Percentiles rank a stretch among this genome's conserved stretches.
phyloP scores from a whole-genome alignment of 2,797 vertebrate species.

The Oreonectes daqikongensis region DNA sequence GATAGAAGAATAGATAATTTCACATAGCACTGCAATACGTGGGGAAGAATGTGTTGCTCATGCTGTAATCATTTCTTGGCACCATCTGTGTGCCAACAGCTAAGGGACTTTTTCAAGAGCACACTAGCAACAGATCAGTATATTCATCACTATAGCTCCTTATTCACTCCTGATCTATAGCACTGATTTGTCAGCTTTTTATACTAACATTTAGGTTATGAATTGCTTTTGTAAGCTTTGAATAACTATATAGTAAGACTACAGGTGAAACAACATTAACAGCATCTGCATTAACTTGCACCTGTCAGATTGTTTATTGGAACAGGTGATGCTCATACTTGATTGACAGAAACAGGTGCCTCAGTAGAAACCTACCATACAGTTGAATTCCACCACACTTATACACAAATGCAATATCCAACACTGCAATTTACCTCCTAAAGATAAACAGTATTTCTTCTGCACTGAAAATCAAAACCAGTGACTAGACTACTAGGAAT shows the following conservation, averaged over 20 bases:
- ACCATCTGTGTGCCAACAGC: neutral
- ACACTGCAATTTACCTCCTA: neutral
- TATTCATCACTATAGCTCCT: neutral
- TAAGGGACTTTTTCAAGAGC: neutral
- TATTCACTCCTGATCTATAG: neutral
- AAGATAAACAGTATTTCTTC: neutral
- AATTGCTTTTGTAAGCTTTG: neutral
- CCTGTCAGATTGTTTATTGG: constrained; percentile 16
- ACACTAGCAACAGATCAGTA: neutral
- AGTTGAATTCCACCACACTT: constrained; percentile 5
- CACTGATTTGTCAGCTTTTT: neutral
- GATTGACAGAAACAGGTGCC: constrained; percentile 29
- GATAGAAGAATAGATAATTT: neutral
- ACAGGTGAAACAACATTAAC: neutral
- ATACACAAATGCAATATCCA: neutral
- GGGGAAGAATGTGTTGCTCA: too few species aligned
- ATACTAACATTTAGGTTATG: too few species aligned
- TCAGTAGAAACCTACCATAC: neutral
- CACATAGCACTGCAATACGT: neutral
- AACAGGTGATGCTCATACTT: constrained; percentile 19
- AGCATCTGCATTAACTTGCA: constrained; percentile 19
- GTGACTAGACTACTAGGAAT: too few species aligned
- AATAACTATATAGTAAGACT: neutral
- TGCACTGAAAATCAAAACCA: neutral
- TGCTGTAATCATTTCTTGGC: neutral